Evolutionary conservation across 2,888 invertebrate species (phyloP), one percentile per base, ranked within the genome.

Genomic region (Tetramorium bicarinatum): DNA sequence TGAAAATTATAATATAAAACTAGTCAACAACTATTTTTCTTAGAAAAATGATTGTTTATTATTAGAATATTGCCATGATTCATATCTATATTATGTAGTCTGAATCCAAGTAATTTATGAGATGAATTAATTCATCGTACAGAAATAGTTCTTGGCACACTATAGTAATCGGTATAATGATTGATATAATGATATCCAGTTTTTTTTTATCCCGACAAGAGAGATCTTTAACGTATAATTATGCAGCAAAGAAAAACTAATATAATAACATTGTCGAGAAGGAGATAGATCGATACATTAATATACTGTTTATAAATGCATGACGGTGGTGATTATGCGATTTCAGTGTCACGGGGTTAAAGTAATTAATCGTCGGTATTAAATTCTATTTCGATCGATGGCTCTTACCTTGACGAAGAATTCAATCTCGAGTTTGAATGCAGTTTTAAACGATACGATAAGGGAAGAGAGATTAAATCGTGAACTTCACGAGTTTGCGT

Each of bases 391-490:
- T 21, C 11, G 21, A 44, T 29, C n/a, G 54, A 29, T 54, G 13
- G 15, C 8, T 71, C 18, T 52, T 41, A 47, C 18, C 18, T 59
- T 18, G 47, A 59, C 13, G 25, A 79, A 15, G n/a, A 67, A 85
- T 66, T 83, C 49, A 83, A 83, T 82, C 44, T 84, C 29, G 38
- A 75, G 47, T 82, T 84, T 18, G 29, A 71, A 59, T 25, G 38
- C 41, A 75, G 54, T 69, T 76, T 69, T 75, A 82, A 82, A 62
- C 8, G 56, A 59, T 44, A 11, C 29, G 67, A 34, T 69, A 38
- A 71, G 54, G 18, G 52, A 52, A 54, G 13, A 79, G 21, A 56
- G 34, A 83, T 77, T 83, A 29, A 82, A 83, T 84, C 47, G 44
- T 71, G 25, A 49, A 84, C 47, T 54, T 47, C 0, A 6, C 47